These are phyloP conservation scores for Gobiocypris rarus DNA, from an alignment of 2,113 vertebrate genomes.

Conservation along the genomic window DNA sequence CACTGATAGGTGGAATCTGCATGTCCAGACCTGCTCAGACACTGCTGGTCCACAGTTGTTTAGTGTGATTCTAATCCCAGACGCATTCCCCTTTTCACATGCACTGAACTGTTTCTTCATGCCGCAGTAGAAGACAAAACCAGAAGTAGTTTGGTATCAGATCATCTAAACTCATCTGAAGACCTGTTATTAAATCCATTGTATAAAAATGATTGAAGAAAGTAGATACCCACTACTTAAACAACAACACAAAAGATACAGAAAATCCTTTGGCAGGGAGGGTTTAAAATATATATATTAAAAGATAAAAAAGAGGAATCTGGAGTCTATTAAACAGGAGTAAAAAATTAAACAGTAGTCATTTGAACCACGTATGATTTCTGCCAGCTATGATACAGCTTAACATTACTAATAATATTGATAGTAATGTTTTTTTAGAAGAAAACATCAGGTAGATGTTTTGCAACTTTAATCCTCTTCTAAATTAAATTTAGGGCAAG, in stretches of 20 bases:
- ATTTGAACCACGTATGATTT: background rate
- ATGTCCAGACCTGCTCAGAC: constrained; percentile 45
- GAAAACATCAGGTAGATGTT: background rate
- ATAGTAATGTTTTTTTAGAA: too few species aligned
- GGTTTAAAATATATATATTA: background rate
- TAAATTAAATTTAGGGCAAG: background rate
- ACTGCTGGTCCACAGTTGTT: constrained; percentile 41
- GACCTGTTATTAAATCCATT: constrained; percentile 15
- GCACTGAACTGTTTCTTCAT: constrained; percentile 26
- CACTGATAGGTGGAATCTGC: constrained; percentile 45
- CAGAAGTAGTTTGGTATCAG: background rate
- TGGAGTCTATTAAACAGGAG: background rate
- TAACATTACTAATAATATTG: background rate
- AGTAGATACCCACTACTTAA: background rate
- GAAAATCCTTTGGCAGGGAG: background rate
- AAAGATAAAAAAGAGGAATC: background rate
- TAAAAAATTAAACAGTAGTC: background rate
- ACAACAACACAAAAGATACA: background rate
- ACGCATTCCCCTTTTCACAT: constrained; percentile 25
- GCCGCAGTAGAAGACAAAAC: background rate
- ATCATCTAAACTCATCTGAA: background rate
- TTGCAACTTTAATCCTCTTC: background rate
- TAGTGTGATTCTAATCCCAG: constrained; percentile 36
- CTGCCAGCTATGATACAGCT: background rate
- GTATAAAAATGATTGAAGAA: background rate